Conservation (phyloP, 2,797 vertebrate genomes). For the Pseudochromis fuscus region DNA sequence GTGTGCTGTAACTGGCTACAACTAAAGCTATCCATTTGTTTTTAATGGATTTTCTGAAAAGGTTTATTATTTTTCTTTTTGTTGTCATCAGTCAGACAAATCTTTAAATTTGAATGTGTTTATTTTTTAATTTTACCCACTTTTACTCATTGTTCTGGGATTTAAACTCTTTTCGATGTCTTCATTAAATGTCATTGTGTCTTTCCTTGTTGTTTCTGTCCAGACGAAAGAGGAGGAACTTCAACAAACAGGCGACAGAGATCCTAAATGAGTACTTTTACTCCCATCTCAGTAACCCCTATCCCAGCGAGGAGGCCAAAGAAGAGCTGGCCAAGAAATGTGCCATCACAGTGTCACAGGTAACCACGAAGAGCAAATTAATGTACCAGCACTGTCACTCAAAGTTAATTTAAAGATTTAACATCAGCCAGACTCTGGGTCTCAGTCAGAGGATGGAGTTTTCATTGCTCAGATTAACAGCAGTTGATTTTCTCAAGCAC, state of each 20-base stretch:
- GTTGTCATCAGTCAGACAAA: background rate
- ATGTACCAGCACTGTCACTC: background rate
- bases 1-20: slow-evolving; percentile 9
- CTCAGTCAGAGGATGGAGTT: background rate
- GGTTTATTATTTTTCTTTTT: background rate
- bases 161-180: no score
- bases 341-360: slow-evolving; percentile 99
- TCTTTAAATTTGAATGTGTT: background rate
- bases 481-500: background rate
- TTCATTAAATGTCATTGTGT: no score
- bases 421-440: background rate
- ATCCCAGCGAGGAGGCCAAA: slow-evolving; percentile 99
- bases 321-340: slow-evolving; percentile 99
- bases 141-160: background rate
- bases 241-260: slow-evolving; percentile 99
- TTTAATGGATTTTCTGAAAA: no score
- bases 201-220: slow-evolving; percentile 3
- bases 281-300: slow-evolving; percentile 99
- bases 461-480: background rate
- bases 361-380: slow-evolving; percentile 57
- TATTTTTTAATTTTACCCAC: background rate
- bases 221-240: slow-evolving; percentile 99
- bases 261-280: slow-evolving; percentile 99
- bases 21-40: background rate
- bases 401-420: background rate